Base-by-base conservation (phyloP, 1,140 invertebrate species). In the Caenorhabditis briggsae region DNA sequence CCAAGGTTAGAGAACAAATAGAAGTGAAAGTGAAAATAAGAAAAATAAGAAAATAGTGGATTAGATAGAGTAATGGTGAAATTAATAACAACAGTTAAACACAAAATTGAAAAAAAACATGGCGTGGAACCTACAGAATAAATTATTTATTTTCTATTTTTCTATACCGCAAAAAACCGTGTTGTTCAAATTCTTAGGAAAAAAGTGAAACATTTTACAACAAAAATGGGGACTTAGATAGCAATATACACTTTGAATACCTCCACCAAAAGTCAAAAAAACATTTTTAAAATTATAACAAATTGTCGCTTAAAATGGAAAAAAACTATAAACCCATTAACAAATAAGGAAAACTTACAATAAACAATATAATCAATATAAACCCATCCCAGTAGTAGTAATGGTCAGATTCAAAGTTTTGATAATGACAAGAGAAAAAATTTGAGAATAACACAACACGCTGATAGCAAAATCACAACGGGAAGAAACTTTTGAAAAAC, bases 311-410 rank as follows among this genome's bases (percentile, higher is more conserved):
- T 53, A 14, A 53, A 53, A 43, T n/a, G 43, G 16, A 7, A 12
- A 50, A 78, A 78, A 78, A 23, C 20, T 46, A n/a, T 8, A 18
- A 78, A 50, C 25, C 41, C 6, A 14, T 33, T 33, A 43, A 18
- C 33, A 12, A 11, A 11, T 7, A 53, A 23, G 18, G n/a, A 23
- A 78, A 23, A 70, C 2, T 65, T 46, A 46, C 41, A 46, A 14
- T 16, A 33, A 64, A 33, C 20, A 33, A 64, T 64, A 61, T 33
- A 61, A 16, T 14, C 14, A 41, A 70, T 46, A 70, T 11, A 74
- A 74, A 74, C 65, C 65, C 65, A 74, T 74, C 65, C 59, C 65
- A n/a, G 18, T 74, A 48, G 33, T 46, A 48, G 43, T 74, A 46
- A 74, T 46, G 65, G 65, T 74, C 65, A 3, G 33, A 33, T 33